Conservation (phyloP, 2,113 vertebrate genomes). For the Platysternon megacephalum region DNA sequence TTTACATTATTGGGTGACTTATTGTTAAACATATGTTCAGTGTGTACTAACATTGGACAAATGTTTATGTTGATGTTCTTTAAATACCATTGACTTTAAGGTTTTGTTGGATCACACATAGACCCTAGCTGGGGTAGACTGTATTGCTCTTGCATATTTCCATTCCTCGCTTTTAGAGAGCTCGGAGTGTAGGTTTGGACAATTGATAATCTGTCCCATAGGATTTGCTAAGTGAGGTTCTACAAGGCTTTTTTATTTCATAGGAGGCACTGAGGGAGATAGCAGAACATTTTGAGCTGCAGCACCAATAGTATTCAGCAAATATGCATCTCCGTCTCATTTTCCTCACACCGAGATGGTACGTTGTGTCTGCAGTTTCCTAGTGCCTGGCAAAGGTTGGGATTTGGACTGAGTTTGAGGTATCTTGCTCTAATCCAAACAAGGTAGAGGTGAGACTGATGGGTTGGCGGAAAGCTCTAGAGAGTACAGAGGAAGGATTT, state of each 20-base stretch:
- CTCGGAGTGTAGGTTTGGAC: background rate
- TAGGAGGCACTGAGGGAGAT: background rate
- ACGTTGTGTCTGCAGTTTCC: background rate
- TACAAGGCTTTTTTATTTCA: background rate
- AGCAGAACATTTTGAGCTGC: rapidly evolving
- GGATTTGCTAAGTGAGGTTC: background rate
- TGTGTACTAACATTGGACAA: rapidly evolving
- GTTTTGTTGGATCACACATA: background rate
- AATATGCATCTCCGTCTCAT: rapidly evolving
- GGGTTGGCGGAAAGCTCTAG: background rate
- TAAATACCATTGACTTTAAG: background rate
- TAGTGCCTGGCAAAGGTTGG: background rate
- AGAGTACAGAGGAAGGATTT: background rate
- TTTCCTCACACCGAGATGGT: rapidly evolving
- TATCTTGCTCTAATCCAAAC: background rate
- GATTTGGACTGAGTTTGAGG: background rate
- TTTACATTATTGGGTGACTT: background rate
- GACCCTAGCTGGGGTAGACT: background rate
- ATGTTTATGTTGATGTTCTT: rapidly evolving
- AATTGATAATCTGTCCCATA: background rate
- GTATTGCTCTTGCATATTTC: background rate
- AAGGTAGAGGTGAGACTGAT: rapidly evolving
- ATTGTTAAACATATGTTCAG: rapidly evolving
- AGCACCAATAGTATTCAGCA: background rate
- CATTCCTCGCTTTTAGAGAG: background rate